Evolutionary conservation across 2,888 invertebrate genomes (phyloP), one percentile per base, ranked within the genome.

Genomic region (Cephalotes varians): DNA sequence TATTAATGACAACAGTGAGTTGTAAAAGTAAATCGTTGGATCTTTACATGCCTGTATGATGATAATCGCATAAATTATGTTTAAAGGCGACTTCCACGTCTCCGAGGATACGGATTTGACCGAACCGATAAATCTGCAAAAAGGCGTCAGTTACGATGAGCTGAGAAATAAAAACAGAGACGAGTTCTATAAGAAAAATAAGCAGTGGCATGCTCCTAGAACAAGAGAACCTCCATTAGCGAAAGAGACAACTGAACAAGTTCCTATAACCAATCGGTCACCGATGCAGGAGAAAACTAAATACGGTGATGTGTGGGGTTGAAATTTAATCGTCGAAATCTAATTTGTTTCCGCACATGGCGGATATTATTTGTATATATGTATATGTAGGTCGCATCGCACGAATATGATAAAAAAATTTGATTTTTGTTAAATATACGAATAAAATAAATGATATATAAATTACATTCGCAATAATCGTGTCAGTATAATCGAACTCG

Each of bases 141-240:
- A 51, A 3, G 25, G 2, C 2, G 28, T 73, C 4, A 88, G 81
- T 7, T 88, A 88, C 0, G 84, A 87, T 4, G 86, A 86, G 4
- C 40, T 88, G n/a, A 64, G 86, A 2, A 40, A 18, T 1, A n/a
- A 82, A 31, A 67, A 88, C 28, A 87, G 74, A 40, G 49, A 58
- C 0, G 34, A 73, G 2, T 40, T 31, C 1, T 65, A 67, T 21
- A 72, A 44, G 31, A 31, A 28, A 31, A 28, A 7, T 12, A 21
- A n/a, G 1, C 67, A 73, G 10, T 51, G 31, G 31, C 21, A 67
- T 6, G 1, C 28, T 6, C 2, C 31, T 9, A 60, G 7, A 34
- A 6, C 15, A 7, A 40, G 10, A 10, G 47, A 47, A 12, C 28
- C 37, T 60, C 37, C 49, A 1, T 6, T 6, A 21, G 5, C 2